Percentiles rank a stretch among this genome's conserved stretches.
phyloP scores from a whole-genome alignment of 2,888 invertebrate species.

The Vanessa cardui region DNA sequence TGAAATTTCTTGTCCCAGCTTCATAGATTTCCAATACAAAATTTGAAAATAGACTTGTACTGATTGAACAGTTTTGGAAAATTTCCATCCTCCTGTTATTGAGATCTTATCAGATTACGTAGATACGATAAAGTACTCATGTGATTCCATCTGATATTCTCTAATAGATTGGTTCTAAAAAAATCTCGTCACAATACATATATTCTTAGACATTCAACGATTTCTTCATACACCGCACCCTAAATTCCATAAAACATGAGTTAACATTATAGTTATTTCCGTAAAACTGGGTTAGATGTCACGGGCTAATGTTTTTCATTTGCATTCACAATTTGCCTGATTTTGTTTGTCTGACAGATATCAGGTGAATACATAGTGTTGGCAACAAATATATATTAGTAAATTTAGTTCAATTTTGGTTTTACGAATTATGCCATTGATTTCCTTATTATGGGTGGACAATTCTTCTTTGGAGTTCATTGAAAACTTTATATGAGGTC shows the following conservation, averaged over 20 bases:
- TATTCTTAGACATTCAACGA: background rate
- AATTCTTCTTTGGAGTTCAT: no score
- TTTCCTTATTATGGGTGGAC: no score
- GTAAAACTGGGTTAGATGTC: constrained; percentile 18
- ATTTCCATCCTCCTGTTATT: no score
- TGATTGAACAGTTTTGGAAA: no score
- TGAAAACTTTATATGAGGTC: no score
- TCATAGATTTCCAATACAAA: no score
- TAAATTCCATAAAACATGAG: background rate
- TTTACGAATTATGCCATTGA: no score
- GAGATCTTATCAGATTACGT: no score
- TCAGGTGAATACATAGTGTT: constrained; percentile 7
- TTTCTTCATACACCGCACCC: background rate
- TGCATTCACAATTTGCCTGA: constrained; percentile 32
- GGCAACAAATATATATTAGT: constrained; percentile 1
- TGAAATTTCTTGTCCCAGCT: no score
- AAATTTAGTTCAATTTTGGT: background rate
- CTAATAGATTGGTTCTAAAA: background rate
- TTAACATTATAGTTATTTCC: background rate
- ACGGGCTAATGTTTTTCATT: constrained; percentile 29
- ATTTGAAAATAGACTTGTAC: no score
- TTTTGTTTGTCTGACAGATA: constrained; percentile 32
- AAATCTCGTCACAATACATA: background rate
- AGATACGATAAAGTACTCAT: background rate
- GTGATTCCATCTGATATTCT: background rate